phyloP scores from a whole-genome alignment of 2,113 vertebrate species.

The Amblyornis subalaris region DNA sequence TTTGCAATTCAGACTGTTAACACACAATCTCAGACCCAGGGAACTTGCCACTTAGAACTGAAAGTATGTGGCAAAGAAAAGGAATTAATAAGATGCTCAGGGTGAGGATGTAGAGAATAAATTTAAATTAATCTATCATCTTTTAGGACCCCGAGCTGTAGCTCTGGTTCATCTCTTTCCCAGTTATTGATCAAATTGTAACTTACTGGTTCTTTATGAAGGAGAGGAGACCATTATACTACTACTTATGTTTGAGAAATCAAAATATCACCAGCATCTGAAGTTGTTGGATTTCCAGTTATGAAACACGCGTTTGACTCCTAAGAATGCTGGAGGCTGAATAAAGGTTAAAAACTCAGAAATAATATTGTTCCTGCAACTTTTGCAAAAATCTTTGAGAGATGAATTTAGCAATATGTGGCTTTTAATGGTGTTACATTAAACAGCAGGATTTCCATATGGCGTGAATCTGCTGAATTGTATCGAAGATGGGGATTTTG shows the following conservation, averaged over 20 bases:
- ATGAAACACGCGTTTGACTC: constrained; percentile 37
- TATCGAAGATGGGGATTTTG: constrained; percentile 63
- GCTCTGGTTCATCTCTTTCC: neutral
- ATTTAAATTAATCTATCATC: neutral
- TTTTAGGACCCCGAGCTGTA: neutral
- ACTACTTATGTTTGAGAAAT: neutral
- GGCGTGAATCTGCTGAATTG: constrained; percentile 69
- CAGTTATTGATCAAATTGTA: neutral
- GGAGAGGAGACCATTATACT: neutral
- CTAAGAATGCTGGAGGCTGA: constrained; percentile 55
- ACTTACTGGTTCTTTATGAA: neutral
- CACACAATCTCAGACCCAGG: neutral
- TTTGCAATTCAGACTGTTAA: neutral
- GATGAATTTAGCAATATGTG: constrained; percentile 70
- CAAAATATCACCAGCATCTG: constrained; percentile 33
- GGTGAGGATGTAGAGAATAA: neutral
- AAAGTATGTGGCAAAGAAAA: neutral
- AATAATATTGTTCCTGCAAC: constrained; percentile 69
- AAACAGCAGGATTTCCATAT: constrained; percentile 72
- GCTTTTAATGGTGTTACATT: constrained; percentile 70
- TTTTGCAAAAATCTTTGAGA: constrained; percentile 67
- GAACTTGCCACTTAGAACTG: neutral
- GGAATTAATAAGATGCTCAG: neutral
- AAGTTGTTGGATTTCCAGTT: constrained; percentile 33
- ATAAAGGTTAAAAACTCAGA: constrained; percentile 69